Conservation (phyloP, 2,797 vertebrate genomes). For the Melanotaenia boesemani region DNA sequence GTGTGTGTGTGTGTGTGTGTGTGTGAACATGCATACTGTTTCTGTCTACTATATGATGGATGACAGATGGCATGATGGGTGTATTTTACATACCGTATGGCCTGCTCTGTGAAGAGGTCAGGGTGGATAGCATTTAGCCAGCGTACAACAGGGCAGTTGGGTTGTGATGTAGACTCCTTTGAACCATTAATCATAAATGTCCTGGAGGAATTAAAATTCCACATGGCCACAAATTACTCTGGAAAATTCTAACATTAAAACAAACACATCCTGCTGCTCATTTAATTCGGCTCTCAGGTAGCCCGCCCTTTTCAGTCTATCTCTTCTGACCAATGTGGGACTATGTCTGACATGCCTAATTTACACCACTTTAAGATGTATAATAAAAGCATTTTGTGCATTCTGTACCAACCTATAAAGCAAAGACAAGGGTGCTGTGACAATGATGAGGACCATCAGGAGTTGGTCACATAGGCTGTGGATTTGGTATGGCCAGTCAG, state of each 20-base stretch:
- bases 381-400: neutral
- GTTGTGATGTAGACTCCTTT: slow-evolving; percentile 47
- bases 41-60: slow-evolving; percentile 27
- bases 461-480: slow-evolving; percentile 91
- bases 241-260: neutral
- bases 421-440: slow-evolving; percentile 87
- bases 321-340: neutral
- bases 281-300: neutral
- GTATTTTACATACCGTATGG: slow-evolving; percentile 68
- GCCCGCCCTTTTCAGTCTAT: neutral
- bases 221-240: neutral
- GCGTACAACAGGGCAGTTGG: slow-evolving; percentile 67
- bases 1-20: slow-evolving; percentile 21
- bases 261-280: neutral
- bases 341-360: slow-evolving; percentile 5
- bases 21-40: slow-evolving; percentile 24
- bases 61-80: slow-evolving; percentile 46
- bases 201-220: slow-evolving; percentile 75
- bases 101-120: slow-evolving; percentile 76
- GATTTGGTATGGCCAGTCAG: slow-evolving; percentile 86
- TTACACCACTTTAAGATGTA: neutral
- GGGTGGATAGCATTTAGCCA: slow-evolving; percentile 89
- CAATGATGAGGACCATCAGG: slow-evolving; percentile 85
- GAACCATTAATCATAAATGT: slow-evolving; percentile 77
- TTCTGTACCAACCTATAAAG: slow-evolving; percentile 83